A percentile compares a stretch with the other conserved stretches of the same genome.
These are phyloP conservation scores for Halocaridina rubra DNA, from an alignment of 2,888 invertebrate species.

Conservation along the genomic window DNA sequence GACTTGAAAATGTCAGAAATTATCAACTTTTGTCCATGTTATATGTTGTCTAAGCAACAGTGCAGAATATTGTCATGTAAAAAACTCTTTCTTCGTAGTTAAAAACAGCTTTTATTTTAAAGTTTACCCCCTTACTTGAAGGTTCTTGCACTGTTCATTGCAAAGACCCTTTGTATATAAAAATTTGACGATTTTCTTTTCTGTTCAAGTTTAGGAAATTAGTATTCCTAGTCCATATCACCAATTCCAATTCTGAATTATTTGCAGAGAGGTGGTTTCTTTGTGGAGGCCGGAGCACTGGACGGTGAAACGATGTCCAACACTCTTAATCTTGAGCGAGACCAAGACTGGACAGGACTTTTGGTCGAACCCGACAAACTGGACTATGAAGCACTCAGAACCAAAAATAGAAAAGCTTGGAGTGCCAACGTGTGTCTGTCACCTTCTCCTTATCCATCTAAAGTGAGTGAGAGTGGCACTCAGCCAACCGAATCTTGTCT, in stretches of 20 bases:
- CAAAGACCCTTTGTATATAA: no score
- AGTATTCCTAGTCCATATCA: no score
- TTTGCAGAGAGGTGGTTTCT: constrained; percentile 69
- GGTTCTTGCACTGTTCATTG: no score
- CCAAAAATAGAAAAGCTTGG: constrained; percentile 70
- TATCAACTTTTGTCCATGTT: no score
- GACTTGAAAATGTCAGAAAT: no score
- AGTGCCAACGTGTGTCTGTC: constrained; percentile 71
- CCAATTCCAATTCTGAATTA: no score
- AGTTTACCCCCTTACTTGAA: no score
- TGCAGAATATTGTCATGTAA: not conserved
- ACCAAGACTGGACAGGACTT: constrained; percentile 71
- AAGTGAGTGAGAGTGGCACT: constrained; percentile 27
- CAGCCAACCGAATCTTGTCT: no score
- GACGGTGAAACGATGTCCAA: constrained; percentile 73
- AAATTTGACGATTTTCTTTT: no score
- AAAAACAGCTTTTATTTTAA: no score
- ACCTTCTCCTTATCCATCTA: constrained; percentile 45
- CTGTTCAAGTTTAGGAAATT: no score
- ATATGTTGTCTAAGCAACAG: no score
- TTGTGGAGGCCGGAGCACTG: constrained; percentile 73
- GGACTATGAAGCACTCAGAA: constrained; percentile 69
- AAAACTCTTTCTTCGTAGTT: not conserved
- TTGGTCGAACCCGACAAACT: constrained; percentile 72
- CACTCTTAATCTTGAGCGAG: constrained; percentile 71